phyloP scores from a whole-genome alignment of 2,888 invertebrate genomes.

The Troglohyphantes excavatus region DNA sequence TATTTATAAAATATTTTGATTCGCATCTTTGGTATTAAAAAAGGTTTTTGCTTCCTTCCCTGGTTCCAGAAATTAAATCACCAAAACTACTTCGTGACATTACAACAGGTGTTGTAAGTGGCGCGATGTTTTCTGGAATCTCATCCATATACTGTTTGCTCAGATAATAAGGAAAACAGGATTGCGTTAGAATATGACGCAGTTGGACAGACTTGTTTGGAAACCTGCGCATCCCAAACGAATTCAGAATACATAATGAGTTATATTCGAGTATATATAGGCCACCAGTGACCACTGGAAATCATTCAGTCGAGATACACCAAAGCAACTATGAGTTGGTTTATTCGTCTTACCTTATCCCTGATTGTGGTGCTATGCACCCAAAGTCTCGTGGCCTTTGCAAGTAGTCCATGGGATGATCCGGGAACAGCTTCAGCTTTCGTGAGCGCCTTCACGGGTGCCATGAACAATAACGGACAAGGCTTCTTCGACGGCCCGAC shows the following conservation, averaged over 20 bases:
- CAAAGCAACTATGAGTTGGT: slow-evolving; percentile 26
- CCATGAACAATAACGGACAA: neutral
- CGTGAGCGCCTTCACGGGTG: neutral
- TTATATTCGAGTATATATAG: neutral
- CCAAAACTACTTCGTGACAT: no score
- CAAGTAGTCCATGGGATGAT: slow-evolving; percentile 1
- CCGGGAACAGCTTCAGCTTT: neutral
- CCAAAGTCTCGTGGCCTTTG: slow-evolving; percentile 8
- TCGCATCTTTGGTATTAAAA: no score
- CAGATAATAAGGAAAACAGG: no score
- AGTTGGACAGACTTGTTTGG: neutral
- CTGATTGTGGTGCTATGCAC: slow-evolving; percentile 17
- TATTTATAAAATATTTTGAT: no score
- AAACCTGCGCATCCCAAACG: neutral
- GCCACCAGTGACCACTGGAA: neutral
- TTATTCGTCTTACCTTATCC: slow-evolving; percentile 9
- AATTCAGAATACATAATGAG: neutral
- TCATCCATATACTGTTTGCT: neutral
- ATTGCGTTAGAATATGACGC: neutral
- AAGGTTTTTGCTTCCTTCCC: no score
- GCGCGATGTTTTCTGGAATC: neutral
- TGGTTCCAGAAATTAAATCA: no score
- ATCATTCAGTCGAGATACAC: neutral
- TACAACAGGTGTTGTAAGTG: no score
- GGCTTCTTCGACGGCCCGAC: slow-evolving; percentile 12